Base-by-base conservation (phyloP, 2,797 vertebrate genomes). In the Sebastes steindachneri region DNA sequence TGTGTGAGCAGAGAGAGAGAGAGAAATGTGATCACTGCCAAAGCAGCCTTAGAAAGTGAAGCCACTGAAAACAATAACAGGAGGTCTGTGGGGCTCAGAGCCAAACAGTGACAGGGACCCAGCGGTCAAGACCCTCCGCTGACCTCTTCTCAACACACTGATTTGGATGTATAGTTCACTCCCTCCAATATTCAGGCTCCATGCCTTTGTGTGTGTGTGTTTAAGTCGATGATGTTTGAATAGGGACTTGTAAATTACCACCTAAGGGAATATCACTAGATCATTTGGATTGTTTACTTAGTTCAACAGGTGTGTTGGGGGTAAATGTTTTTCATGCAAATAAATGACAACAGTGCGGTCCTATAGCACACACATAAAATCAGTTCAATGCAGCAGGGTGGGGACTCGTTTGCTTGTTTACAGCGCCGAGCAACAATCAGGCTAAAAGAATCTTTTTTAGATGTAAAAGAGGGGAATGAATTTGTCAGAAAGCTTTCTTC, bases 41-140 rank as follows among this genome's bases (percentile, higher is more conserved):
- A 41, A 60, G 79, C 17, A 19, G 64, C 76, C 68, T 86, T 64
- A 86, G 88, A 90, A 90, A 86, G 77, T 68, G 73, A 85, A 92
- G 80, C 87, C 88, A 88, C 90, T 73, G 85, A 90, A 90, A 92
- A 96, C 94, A 95, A 94, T 90, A 92, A 91, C 80, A 91, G 89
- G 89, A 95, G 93, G 89, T 92, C 71, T 85, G 80, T 69, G 82
- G 80, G 88, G 73, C 88, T 86, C 33, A 15, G 37, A 84, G 86
- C 78, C 92, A 89, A 93, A 89, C 77, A 55, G 85, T 79, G 83
- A 93, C 89, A 87, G 78, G 51, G 83, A 90, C 77, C 73, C 35
- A 25, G 62, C 9, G 14, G 82, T 88, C 75, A 68, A 71, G 83
- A 88, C 79, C 85, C 86, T 68, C 80, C 1, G 7, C 77, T 80